Base-by-base conservation (phyloP, 2,113 vertebrate genomes). In the Sapayoa aenigma region DNA sequence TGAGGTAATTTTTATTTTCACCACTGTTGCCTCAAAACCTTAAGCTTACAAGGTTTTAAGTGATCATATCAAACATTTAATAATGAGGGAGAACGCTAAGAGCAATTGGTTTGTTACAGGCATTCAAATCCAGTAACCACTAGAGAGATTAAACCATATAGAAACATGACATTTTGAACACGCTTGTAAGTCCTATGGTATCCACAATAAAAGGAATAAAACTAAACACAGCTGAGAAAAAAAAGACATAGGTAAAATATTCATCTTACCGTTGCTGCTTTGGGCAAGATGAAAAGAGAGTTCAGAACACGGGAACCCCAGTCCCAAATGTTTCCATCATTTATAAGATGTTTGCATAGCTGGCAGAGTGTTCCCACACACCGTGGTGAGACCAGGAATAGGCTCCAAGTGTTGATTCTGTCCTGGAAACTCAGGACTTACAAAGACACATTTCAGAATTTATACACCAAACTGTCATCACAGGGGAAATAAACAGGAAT, bases 21-120 rank as follows among this genome's bases (percentile, higher is more conserved):
- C 87, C 90, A 91, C 89, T 95, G 88, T 89, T 92, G 84, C 90
- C 73, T 85, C 74, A 87, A 91, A 94, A 96, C 71, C 63, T 76
- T 23, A 68, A 88, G 67, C 44, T 56, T 83, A 85, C 53, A 55
- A 78, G 50, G 59, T 79, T 94, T 95, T 67, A 89, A 89, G 67
- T 65, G 66, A 80, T 93, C 86, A 53, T n/a, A 94, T 92, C 81
- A 89, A 44, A 65, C 33, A 94, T 74, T 71, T 68, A 68, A 84
- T 82, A 94, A 97, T 77, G 85, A 91, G 87, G 65, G 83, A 25
- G 74, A 90, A 41, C 20, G 82, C 74, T 28, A 90, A 68, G 88
- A 93, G 42, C 33, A 37, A 87, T 83, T 18, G 82, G 73, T 81
- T 89, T 94, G 81, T 95, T 88, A 88, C 30, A 89, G 72, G 56